Evolutionary conservation across 2,888 invertebrate species (phyloP), one percentile per base, ranked within the genome.

Genomic region (Macrosiphum euphorbiae): DNA sequence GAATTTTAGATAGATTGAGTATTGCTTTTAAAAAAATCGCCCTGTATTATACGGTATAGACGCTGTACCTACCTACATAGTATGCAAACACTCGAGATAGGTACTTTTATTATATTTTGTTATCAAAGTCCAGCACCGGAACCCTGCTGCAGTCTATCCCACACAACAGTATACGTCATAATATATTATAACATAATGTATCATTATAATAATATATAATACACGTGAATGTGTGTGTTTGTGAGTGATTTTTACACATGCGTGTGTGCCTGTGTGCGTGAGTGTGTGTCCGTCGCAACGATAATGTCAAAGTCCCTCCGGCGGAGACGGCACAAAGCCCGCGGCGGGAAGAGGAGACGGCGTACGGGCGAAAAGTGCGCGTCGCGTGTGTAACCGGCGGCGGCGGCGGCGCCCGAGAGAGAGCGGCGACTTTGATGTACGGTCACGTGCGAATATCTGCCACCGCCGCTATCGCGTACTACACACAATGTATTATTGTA

Each of bases 271-370:
- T 8, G 58, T 58, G 8, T 8, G 26, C 1, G 26, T 8, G 58
- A 13, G 7, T 5, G 4, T 16, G 78, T 41, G 55, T 58, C 58
- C 55, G 24, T 58, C 88, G 55, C 44, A 0, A 44, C 89, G 89
- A 89, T 89, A 89, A 89, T 28, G 89, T 89, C 89, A 89, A 89
- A 89, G 58, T 41, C 89, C 55, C 26, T 41, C 26, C 55, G 41
- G 11, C 55, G 26, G 26, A 3, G 52, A 2, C 11, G 41, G 10
- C 58, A 55, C 86, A 86, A 86, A 86, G 47, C 13, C 86, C 78
- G 13, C 55, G 55, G 26, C 41, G 88, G 41, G 44, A 58, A 52
- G 88, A n/a, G 11, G 88, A 24, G 88, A 41, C 55, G 58, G 58
- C 35, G 52, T 55, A 7, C 88, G 88, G 41, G 20, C 35, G 52